Evolutionary conservation across 2,797 vertebrate genomes (phyloP).

Genomic region (Alca torda): DNA sequence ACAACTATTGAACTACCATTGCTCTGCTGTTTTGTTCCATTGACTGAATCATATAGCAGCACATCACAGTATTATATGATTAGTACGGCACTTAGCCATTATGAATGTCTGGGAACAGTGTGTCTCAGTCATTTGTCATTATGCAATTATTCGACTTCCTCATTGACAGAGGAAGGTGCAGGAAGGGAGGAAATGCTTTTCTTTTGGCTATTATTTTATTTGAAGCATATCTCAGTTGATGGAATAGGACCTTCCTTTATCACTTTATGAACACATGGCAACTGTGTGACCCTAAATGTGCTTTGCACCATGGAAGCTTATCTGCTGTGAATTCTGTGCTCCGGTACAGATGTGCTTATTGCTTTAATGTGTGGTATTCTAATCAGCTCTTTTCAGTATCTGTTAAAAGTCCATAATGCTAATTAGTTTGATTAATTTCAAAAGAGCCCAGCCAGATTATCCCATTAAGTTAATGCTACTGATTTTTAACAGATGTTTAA

Average conservation of each 20-base stretch:
- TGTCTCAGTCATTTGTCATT: slow-evolving; percentile 21
- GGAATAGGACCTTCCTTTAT: background rate
- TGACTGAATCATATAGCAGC: background rate
- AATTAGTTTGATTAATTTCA: slow-evolving; percentile 68
- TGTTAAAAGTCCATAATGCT: slow-evolving; percentile 60
- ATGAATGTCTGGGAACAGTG: background rate
- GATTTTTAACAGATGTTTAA: slow-evolving; percentile 61
- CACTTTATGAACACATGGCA: background rate
- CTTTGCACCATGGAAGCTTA: background rate
- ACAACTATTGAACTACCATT: background rate
- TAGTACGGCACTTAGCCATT: background rate
- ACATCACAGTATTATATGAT: background rate
- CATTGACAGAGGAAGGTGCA: background rate
- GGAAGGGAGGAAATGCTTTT: background rate
- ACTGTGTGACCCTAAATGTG: background rate
- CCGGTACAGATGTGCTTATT: background rate
- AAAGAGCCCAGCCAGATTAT: slow-evolving; percentile 37
- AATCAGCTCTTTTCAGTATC: slow-evolving; percentile 35
- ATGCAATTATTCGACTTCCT: slow-evolving; percentile 4
- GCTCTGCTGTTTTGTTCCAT: background rate
- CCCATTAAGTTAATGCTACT: slow-evolving; percentile 54
- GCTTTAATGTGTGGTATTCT: background rate
- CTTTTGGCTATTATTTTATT: slow-evolving; percentile 21
- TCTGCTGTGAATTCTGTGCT: background rate
- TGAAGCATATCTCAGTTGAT: background rate